Evolutionary conservation across 37 sponge, comb jelly and placozoan genomes (phyloP), one percentile per base, ranked within the genome.

Genomic region (Ianthella basta): DNA sequence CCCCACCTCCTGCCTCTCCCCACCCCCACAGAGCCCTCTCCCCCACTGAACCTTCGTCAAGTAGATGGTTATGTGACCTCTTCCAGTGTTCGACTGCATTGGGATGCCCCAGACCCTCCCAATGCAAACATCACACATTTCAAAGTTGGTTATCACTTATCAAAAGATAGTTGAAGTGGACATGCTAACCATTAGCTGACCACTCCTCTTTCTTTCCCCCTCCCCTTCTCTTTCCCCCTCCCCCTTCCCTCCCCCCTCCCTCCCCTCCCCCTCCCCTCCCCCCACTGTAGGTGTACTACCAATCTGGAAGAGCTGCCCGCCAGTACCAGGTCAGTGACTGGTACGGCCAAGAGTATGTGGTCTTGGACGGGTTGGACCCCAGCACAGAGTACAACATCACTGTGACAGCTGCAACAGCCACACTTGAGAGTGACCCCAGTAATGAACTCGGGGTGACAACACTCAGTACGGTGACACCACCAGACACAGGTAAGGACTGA

Each of bases 341-440:
- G 23, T 8, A 35, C 1, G 40, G 75, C 23, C 32, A 27, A 38
- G 37, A 13, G 36, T 64, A 64, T 64, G 66, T 25, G 30, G 30
- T 30, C 66, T 5, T 64, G 12, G 27, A 27, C 15, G 81, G 87
- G 20, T 50, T 83, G 27, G 32, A 20, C 14, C 59, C 59, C 15
- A 30, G 24, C 79, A 78, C 79, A 20, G 38, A 39, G 6, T 86
- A 86, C 54, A 15, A 33, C n/a, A 8, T 80, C 38, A 80, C 55
- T 25, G 59, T 86, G 56, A 3, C 37, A 4, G 87, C 87, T 40
- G 35, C 15, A 20, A 86, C 80, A 67, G 81, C 29, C 27, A 55
- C 65, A 34, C 72, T 80, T 24, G 44, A 14, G n/a, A 77, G 87
- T 5, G 54, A 38, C 12, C 12, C 39, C 8, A n/a, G 36, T 63